Evolutionary conservation across 1,140 invertebrate species (phyloP), one percentile per base, ranked within the genome.

Genomic region (Laodelphax striatellus): DNA sequence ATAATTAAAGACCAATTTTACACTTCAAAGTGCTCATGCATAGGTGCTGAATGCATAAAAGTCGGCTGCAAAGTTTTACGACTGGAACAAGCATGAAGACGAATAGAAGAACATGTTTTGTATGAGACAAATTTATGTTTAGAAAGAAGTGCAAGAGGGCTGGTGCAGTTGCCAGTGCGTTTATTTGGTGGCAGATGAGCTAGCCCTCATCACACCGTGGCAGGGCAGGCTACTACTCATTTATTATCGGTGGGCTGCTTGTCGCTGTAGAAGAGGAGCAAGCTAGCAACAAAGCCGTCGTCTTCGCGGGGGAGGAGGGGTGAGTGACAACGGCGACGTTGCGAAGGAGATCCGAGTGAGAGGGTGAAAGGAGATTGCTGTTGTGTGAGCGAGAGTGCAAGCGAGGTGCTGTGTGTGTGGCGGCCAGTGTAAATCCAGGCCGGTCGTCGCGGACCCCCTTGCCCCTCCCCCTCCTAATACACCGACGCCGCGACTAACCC

Each of bases 391-490:
- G 60, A 19, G 21, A 31, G n/a, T n/a, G n/a, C n/a, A n/a, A n/a
- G 44, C 28, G 60, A 42, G 43, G 38, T 22, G 60, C 55, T 28
- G 55, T 38, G 50, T 38, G 50, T 17, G 38, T 21, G 14, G 55
- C 42, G 46, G 55, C 22, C 22, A 50, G 56, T 24, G 61, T 42
- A 57, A 52, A 57, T 38, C 31, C 55, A 21, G 21, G 44, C 44
- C 52, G 54, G 58, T 55, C 62, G 41, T 57, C 63, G 54, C 19
- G 34, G 17, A 38, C 53, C 21, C 42, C 38, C 21, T 10, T 62
- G 24, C 54, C 54, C 55, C 56, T 50, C 58, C 61, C 53, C 55
- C 34, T 41, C 41, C 28, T 21, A 34, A 14, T n/a, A 22, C 55
- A 41, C 55, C 52, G 16, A n/a, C 52, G 52, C 16, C 52, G 24